Evolutionary conservation across 2,113 vertebrate species (phyloP).

Genomic region (Myocastor coypus): DNA sequence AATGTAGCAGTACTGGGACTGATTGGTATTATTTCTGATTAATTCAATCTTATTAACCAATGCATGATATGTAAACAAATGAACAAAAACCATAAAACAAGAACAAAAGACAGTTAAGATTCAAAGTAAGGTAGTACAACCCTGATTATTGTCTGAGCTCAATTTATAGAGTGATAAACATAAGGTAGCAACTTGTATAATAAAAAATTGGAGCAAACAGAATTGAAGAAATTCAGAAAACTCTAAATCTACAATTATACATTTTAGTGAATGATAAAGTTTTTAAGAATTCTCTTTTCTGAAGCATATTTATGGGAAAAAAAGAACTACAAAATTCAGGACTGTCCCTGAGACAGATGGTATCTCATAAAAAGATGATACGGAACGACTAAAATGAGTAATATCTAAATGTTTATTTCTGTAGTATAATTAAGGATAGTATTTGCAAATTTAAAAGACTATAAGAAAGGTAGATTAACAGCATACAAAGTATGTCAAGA

Average conservation of each 20-base stretch:
- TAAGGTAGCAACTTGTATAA: background rate
- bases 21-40: background rate
- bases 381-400: background rate
- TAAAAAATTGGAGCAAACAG: background rate
- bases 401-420: background rate
- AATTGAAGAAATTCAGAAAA: background rate
- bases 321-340: background rate
- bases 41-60: background rate
- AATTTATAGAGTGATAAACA: background rate
- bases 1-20: background rate
- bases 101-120: background rate
- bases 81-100: background rate
- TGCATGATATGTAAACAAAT: background rate
- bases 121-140: background rate
- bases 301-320: background rate
- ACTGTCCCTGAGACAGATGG: background rate
- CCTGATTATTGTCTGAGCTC: background rate
- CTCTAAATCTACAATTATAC: background rate
- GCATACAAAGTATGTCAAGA: background rate
- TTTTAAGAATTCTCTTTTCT: background rate
- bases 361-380: background rate
- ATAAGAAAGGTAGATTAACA: background rate
- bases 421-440: background rate
- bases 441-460: background rate
- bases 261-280: background rate